A percentile compares a stretch with the other conserved stretches of the same genome.
phyloP scores from a whole-genome alignment of 2,113 vertebrate genomes.

The Podilymbus podiceps region DNA sequence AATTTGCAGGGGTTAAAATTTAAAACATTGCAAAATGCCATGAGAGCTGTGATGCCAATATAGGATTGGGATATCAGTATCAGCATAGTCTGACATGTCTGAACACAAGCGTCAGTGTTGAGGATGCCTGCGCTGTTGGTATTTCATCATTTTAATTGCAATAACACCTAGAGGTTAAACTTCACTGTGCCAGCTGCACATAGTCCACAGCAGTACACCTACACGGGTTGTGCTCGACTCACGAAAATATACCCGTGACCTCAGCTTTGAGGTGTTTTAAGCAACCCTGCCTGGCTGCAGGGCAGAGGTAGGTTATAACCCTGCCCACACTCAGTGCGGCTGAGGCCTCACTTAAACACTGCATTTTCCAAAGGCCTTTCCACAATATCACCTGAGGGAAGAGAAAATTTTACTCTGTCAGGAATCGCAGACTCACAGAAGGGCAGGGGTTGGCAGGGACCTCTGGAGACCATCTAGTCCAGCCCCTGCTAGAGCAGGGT shows the following conservation, averaged over 20 bases:
- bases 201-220: not conserved
- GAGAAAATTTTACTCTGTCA: not conserved
- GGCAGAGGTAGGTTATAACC: not conserved
- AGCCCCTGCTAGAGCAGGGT: too few species aligned
- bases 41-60: not conserved
- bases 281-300: not conserved
- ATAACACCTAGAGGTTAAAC: conserved; percentile 19
- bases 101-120: not conserved
- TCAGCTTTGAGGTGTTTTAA: not conserved
- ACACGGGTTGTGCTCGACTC: not conserved
- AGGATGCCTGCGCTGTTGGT: not conserved
- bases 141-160: conserved; percentile 41
- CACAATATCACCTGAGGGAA: not conserved
- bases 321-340: not conserved
- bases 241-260: not conserved
- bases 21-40: not conserved
- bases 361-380: not conserved
- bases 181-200: not conserved
- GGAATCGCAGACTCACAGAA: not conserved
- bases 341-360: not conserved
- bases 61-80: not conserved
- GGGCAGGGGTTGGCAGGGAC: too few species aligned
- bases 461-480: too few species aligned
- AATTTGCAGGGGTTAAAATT: not conserved
- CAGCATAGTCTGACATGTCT: conserved; percentile 10